Percentiles rank a stretch among this genome's conserved stretches.
Evolutionary conservation across 1,140 invertebrate species (phyloP).

Genomic region (Gonatopus flavifemur): DNA sequence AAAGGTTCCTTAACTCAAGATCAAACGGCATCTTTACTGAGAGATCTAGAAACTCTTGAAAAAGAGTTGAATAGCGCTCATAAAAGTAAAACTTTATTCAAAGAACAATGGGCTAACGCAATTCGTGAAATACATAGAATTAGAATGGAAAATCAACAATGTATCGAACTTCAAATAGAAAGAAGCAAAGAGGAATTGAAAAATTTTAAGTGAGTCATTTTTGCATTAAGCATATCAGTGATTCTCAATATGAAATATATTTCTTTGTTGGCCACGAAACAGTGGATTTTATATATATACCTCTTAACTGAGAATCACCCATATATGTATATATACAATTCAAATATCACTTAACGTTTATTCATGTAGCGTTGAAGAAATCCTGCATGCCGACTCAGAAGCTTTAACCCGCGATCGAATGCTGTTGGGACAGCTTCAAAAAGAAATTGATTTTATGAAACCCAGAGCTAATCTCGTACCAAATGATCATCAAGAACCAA

Average conservation of each 20-base stretch:
- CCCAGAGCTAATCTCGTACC: conserved; percentile 31
- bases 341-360: conserved; percentile 18
- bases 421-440: conserved; percentile 41
- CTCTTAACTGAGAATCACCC: no score
- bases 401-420: conserved; percentile 46
- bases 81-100: conserved; percentile 63
- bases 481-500: conserved; percentile 22
- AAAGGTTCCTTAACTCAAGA: conserved; percentile 52
- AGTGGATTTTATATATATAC: no score
- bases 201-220: conserved; percentile 48
- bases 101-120: conserved; percentile 63
- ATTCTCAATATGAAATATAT: no score
- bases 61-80: conserved; percentile 59
- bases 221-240: no score
- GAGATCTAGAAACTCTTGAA: conserved; percentile 60
- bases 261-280: no score
- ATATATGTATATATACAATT: conserved; percentile 6
- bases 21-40: conserved; percentile 53
- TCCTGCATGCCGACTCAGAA: conserved; percentile 40
- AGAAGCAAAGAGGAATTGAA: conserved; percentile 54
- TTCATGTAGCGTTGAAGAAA: conserved; percentile 43
- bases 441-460: conserved; percentile 42
- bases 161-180: conserved; percentile 53
- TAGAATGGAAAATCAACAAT: conserved; percentile 53
- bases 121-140: conserved; percentile 60